Percentiles rank a stretch among this genome's conserved stretches.
These are phyloP conservation scores for Platygyra sinensis DNA, from an alignment of 64 coral and sea anemone genomes.

Conservation along the genomic window DNA sequence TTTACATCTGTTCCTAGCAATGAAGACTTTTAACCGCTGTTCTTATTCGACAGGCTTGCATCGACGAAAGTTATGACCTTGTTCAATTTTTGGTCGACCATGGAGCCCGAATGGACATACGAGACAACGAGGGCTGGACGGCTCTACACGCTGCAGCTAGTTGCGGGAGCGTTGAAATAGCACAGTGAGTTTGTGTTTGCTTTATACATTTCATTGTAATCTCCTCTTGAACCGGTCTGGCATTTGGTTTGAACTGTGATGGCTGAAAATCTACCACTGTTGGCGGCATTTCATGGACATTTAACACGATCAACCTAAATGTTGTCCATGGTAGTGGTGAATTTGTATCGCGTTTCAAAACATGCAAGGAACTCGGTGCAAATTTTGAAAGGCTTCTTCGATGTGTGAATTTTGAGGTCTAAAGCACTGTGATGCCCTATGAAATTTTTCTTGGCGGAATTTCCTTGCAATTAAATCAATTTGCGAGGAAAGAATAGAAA, in stretches of 20 bases:
- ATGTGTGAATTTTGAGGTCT: slow-evolving; percentile 35
- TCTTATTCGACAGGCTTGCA: slow-evolving; percentile 81
- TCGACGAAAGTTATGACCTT: slow-evolving; percentile 92
- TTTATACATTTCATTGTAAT: slow-evolving; percentile 71
- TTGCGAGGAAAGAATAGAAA: background rate
- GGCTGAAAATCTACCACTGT: slow-evolving; percentile 16
- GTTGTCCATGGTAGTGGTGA: slow-evolving; percentile 42
- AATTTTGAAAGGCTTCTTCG: slow-evolving; percentile 55
- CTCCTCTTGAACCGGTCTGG: slow-evolving; percentile 34
- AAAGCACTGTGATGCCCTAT: slow-evolving; percentile 5
- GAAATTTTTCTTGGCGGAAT: background rate
- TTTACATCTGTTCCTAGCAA: slow-evolving; percentile 79
- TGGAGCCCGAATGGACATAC: slow-evolving; percentile 87
- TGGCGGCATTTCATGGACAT: slow-evolving; percentile 59
- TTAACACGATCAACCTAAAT: slow-evolving; percentile 35
- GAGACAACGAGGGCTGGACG: slow-evolving; percentile 98
- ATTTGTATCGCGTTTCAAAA: slow-evolving; percentile 93
- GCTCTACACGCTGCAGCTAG: slow-evolving; percentile 96
- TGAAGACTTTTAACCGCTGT: slow-evolving; percentile 54
- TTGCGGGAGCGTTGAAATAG: slow-evolving; percentile 96
- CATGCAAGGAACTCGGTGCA: slow-evolving; percentile 71
- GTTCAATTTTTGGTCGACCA: slow-evolving; percentile 84
- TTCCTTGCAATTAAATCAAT: background rate
- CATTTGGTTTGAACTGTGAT: slow-evolving; percentile 24
- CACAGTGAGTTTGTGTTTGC: slow-evolving; percentile 95